phyloP scores from a whole-genome alignment of 2,888 invertebrate species.

The Rhaphigaster nebulosa region DNA sequence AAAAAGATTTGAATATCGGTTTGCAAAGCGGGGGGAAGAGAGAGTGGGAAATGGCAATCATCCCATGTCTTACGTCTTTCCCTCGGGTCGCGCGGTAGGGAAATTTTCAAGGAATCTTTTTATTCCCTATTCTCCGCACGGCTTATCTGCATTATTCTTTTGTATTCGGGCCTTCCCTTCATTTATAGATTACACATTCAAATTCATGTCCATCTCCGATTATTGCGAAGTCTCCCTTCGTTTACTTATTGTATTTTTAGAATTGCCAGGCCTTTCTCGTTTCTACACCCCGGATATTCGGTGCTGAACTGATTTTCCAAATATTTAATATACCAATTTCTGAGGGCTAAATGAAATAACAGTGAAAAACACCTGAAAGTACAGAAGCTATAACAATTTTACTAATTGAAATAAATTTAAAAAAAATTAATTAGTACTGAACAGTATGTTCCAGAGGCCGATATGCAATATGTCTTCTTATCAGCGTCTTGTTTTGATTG shows the following conservation, averaged over 20 bases:
- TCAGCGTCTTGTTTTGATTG: too few relatives aligned
- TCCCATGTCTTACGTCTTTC: neutral
- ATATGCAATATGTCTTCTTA: too few relatives aligned
- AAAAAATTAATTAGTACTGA: too few relatives aligned
- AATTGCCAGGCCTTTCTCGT: neutral
- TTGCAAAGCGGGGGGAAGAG: neutral
- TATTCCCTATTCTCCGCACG: neutral
- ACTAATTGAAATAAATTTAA: too few relatives aligned
- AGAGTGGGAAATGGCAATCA: neutral
- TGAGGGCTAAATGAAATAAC: neutral
- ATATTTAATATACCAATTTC: neutral
- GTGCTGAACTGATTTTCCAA: neutral
- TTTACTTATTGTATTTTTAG: neutral
- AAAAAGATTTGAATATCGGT: too few relatives aligned
- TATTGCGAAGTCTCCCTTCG: neutral
- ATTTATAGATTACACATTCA: conserved; percentile 32
- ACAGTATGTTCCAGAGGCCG: too few relatives aligned
- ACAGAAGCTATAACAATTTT: too few relatives aligned
- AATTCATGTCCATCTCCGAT: conserved; percentile 15
- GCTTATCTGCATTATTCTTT: neutral
- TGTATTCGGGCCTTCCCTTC: neutral
- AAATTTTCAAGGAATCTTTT: neutral
- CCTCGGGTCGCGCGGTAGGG: neutral
- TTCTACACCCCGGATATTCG: neutral
- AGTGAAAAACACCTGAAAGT: too few relatives aligned